A percentile compares a stretch with the other conserved stretches of the same genome.
These are phyloP conservation scores for Drosophila demipolita DNA, from an alignment of 2,888 invertebrate genomes.

Conservation along the genomic window DNA sequence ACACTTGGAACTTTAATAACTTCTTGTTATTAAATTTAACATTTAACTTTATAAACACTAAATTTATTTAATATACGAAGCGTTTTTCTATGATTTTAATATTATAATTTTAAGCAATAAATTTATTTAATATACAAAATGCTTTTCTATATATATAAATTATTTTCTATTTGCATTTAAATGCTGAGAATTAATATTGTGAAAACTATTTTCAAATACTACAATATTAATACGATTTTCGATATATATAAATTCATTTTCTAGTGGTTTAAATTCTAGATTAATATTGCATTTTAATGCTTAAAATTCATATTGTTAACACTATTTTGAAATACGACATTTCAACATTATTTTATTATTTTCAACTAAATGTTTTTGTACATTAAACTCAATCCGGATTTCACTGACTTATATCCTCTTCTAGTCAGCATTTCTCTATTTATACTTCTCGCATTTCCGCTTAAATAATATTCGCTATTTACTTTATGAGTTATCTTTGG, in stretches of 20 bases:
- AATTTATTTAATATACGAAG: no score
- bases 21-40: not conserved
- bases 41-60: no score
- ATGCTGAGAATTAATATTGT: no score
- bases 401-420: not conserved
- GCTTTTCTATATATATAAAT: no score
- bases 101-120: no score
- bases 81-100: no score
- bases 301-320: not conserved
- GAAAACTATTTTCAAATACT: no score
- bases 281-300: not conserved
- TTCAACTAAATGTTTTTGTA: not conserved
- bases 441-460: not conserved
- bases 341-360: not conserved
- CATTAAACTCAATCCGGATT: not conserved
- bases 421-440: not conserved
- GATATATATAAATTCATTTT: no score
- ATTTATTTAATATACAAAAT: no score
- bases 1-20: not conserved
- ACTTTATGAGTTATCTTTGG: constrained; percentile 43
- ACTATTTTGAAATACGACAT: not conserved
- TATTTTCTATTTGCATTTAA: no score
- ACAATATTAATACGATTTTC: no score
- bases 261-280: not conserved
- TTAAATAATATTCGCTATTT: constrained; percentile 28